A percentile compares a stretch with the other conserved stretches of the same genome.
These are phyloP conservation scores for Matsumurasca onukii DNA, from an alignment of 1,140 invertebrate genomes.

Conservation along the genomic window DNA sequence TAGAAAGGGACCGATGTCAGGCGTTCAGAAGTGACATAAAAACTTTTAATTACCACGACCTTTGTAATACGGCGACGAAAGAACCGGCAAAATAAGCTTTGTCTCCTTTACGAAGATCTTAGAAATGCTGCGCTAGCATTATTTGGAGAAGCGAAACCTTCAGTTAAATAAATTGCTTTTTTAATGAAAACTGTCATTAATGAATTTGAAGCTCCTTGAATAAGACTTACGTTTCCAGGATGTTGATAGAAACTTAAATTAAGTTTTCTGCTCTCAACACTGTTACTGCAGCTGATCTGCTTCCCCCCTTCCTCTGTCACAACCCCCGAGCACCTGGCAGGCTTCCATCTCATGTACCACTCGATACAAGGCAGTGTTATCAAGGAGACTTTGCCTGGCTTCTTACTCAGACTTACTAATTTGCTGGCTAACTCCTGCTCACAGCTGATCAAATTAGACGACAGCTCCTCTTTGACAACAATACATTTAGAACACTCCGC, in stretches of 20 bases:
- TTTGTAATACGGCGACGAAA: constrained; percentile 19
- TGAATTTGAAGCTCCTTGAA: neutral
- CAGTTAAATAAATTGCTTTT: constrained; percentile 19
- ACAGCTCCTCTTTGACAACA: no score
- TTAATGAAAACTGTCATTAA: constrained; percentile 14
- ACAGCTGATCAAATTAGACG: no score
- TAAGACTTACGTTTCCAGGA: neutral
- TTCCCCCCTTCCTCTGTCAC: no score
- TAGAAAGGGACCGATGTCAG: constrained; percentile 6
- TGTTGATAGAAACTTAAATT: neutral
- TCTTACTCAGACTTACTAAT: no score
- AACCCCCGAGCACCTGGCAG: no score
- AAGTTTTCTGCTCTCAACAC: no score
- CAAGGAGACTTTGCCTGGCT: no score
- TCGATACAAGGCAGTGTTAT: no score
- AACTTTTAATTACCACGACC: constrained; percentile 22
- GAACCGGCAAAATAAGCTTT: constrained; percentile 20
- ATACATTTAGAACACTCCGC: no score
- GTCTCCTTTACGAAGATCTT: constrained; percentile 2
- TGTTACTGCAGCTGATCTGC: no score
- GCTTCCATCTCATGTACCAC: no score
- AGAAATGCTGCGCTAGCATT: constrained; percentile 7
- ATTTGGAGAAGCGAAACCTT: constrained; percentile 17
- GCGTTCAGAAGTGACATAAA: constrained; percentile 18
- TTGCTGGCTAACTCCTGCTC: no score